These are phyloP conservation scores for Phylloscopus whistleri DNA, from an alignment of 2,113 vertebrate genomes.

Conservation along the genomic window DNA sequence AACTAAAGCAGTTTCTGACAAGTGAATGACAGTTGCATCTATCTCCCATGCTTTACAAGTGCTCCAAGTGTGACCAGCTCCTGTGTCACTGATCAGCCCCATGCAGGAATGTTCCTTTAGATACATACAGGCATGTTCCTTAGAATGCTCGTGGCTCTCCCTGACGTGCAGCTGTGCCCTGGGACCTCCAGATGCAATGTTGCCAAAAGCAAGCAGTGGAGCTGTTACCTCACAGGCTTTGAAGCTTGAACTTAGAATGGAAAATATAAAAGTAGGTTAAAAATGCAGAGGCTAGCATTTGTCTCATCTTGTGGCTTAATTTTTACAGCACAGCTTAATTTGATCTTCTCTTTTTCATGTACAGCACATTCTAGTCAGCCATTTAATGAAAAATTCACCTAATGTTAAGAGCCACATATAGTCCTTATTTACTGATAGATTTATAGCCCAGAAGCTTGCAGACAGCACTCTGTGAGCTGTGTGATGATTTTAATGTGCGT, in stretches of 20 bases:
- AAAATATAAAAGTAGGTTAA: not conserved
- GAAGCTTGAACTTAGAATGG: not conserved
- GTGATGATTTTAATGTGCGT: slow-evolving; percentile 17
- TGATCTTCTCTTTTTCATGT: not conserved
- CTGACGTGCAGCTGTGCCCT: not conserved
- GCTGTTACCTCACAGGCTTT: not conserved
- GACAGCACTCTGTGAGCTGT: not conserved
- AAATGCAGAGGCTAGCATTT: not conserved
- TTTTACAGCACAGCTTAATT: not conserved
- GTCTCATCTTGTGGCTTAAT: not conserved
- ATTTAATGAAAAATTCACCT: not conserved
- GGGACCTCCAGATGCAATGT: not conserved
- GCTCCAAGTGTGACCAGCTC: not conserved
- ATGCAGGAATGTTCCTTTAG: fast-evolving
- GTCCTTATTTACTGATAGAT: not conserved
- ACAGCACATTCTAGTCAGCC: not conserved
- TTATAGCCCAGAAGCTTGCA: not conserved
- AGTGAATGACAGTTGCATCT: not conserved
- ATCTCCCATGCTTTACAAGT: not conserved
- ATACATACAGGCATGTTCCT: fast-evolving
- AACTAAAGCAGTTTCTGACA: not conserved
- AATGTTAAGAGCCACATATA: not conserved
- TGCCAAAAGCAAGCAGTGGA: not conserved
- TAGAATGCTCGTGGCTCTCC: not conserved
- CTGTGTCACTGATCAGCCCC: not conserved